Evolutionary conservation across 2,797 vertebrate species (phyloP), one percentile per base, ranked within the genome.

Genomic region (Ptychobarbus kaznakovi): DNA sequence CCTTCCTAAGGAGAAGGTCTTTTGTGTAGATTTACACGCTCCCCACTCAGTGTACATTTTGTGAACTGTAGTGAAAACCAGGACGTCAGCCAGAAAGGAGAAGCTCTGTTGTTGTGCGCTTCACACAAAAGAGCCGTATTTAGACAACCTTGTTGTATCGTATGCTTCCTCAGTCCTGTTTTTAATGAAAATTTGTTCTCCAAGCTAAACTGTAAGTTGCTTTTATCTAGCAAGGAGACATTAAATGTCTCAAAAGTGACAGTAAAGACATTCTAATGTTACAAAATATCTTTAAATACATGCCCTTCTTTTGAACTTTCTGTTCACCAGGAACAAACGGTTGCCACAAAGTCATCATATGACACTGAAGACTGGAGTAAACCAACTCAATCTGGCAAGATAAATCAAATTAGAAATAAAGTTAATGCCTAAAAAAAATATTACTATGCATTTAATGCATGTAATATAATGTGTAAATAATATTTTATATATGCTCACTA

Each of bases 21-120:
- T 70, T n/a, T 40, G 20, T n/a, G 58, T 20, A 66, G 75, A 80
- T 83, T 83, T 70, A 84, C 61, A 65, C 25, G 20, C 77, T 42
- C 20, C 22, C 8, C 74, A 49, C 65, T 78, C 40, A 46, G 72
- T 75, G 61, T 66, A 40, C 5, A 68, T 76, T 86, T 76, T 69
- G 15, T 51, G 56, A 81, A 81, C 35, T 22, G 42, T 68, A 68
- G 79, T 35, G 61, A 75, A 80, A 86, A 46, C n/a, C 49, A 28
- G 13, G 15, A 51, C 22, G 28, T 75, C 51, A 40, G 66, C 35
- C 65, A 73, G 22, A 16, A 28, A 3, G 42, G 15, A 44, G 42
- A 63, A 86, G 35, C 46, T 49, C 20, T 25, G 20, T 49, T 72
- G 22, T 40, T 78, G 40, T 18, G 65, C 3, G 6, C 13, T 65